Conservation (phyloP, 2,113 vertebrate species). For the Podarcis raffonei region DNA sequence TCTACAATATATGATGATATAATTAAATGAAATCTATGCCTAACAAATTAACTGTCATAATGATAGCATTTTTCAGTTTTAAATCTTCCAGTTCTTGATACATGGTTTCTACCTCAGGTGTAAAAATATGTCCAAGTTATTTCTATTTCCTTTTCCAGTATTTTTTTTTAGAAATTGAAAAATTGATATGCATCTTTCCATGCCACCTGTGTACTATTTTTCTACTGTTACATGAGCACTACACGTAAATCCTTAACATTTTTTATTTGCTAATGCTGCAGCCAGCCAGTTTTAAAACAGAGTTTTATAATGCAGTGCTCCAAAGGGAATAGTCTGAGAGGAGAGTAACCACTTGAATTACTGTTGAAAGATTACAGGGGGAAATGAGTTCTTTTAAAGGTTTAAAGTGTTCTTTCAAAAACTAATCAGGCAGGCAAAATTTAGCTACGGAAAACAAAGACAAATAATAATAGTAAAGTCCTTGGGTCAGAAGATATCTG, state of each 20-base stretch:
- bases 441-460: not conserved
- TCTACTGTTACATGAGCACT: not conserved
- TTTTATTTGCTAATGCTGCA: not conserved
- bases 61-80: not conserved
- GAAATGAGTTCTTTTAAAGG: not conserved
- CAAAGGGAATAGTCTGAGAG: not conserved
- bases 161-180: not conserved
- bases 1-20: not conserved
- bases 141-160: not conserved
- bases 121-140: not conserved
- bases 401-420: not conserved
- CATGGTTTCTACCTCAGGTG: not conserved
- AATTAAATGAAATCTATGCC: not conserved
- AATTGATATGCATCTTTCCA: not conserved
- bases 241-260: not conserved
- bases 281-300: not conserved
- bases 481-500: not conserved
- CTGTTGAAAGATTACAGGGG: not conserved
- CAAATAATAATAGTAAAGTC: not conserved
- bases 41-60: not conserved
- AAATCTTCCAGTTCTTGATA: not conserved
- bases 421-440: not conserved
- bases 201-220: not conserved
- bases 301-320: not conserved
- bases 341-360: not conserved